These are phyloP conservation scores for Egretta garzetta DNA, from an alignment of 2,113 vertebrate species.

Conservation along the genomic window DNA sequence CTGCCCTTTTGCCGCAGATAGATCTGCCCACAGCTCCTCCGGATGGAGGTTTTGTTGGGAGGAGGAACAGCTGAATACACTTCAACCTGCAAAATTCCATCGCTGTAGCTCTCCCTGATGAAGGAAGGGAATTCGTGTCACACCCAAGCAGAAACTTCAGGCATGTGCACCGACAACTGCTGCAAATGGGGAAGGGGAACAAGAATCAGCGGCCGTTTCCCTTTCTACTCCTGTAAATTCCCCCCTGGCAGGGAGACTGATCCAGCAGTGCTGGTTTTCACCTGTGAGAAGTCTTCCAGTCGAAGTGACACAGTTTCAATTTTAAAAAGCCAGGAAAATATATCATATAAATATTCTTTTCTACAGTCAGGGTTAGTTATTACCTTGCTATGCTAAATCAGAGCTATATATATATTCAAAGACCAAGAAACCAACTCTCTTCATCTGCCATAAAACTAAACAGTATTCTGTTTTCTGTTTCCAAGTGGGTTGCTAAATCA, in stretches of 20 bases:
- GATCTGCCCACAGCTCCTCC: too few species aligned
- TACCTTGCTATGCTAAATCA: constrained; percentile 1
- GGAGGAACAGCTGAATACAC: rapidly evolving
- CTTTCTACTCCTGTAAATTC: not conserved
- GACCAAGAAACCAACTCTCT: not conserved
- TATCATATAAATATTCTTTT: not conserved
- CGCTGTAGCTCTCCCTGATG: not conserved
- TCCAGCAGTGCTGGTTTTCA: not conserved
- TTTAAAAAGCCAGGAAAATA: not conserved
- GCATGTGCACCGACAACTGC: rapidly evolving
- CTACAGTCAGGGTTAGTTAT: not conserved
- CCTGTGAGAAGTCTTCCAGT: not conserved
- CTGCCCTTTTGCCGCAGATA: rapidly evolving
- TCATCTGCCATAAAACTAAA: not conserved
- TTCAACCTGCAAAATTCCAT: not conserved
- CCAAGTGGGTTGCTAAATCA: not conserved
- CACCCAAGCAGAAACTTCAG: not conserved
- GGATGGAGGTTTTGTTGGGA: not conserved
- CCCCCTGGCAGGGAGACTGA: not conserved
- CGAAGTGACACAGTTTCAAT: not conserved
- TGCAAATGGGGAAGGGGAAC: not conserved
- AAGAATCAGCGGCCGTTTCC: not conserved
- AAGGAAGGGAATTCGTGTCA: not conserved
- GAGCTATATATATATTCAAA: not conserved
- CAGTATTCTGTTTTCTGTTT: not conserved